Conservation (phyloP, 1,140 invertebrate species). For the Brachionus plicatilis region DNA sequence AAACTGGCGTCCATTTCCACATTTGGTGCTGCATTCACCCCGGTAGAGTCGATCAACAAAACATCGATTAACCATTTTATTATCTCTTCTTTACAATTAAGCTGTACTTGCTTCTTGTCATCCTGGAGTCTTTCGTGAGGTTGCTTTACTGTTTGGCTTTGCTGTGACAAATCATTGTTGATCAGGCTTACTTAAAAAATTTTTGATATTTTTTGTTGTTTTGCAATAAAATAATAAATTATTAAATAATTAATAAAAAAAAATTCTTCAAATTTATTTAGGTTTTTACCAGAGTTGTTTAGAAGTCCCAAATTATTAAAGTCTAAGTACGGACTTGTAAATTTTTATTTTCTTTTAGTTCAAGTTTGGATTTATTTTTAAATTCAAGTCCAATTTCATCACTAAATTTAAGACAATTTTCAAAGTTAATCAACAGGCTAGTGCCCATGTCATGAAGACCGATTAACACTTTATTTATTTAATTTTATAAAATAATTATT, state of each 20-base stretch:
- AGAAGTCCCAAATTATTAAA: too few relatives aligned
- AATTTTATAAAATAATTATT: too few relatives aligned
- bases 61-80: constrained; percentile 37
- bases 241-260: background rate
- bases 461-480: too few relatives aligned
- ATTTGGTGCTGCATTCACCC: background rate
- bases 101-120: background rate
- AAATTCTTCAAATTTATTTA: background rate
- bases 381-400: too few relatives aligned
- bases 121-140: background rate
- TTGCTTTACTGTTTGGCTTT: background rate
- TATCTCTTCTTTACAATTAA: constrained; percentile 37
- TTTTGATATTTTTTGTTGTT: background rate
- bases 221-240: background rate
- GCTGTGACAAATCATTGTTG: background rate
- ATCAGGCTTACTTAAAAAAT: background rate
- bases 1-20: background rate
- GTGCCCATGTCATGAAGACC: too few relatives aligned
- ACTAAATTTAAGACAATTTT: too few relatives aligned
- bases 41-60: background rate
- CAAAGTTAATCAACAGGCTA: too few relatives aligned
- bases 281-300: too few relatives aligned
- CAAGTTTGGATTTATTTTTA: too few relatives aligned
- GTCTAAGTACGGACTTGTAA: too few relatives aligned
- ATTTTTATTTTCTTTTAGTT: too few relatives aligned